Evolutionary conservation across 2,797 vertebrate species (phyloP).

Genomic region (Coranthus polyacanthus): DNA sequence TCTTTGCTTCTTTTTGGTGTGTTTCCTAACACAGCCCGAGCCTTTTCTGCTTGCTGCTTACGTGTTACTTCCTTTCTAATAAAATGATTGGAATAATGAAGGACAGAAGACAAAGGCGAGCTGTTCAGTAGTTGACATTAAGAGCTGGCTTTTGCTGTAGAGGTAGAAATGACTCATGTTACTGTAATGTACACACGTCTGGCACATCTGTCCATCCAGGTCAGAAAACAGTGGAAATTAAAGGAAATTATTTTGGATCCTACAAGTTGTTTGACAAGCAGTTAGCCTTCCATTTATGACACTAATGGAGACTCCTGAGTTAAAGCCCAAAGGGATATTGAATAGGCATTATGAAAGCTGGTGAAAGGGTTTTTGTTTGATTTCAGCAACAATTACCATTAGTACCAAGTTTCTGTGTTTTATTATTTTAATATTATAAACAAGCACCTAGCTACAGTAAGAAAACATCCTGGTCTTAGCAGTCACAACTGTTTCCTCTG

Average conservation of each 20-base stretch:
- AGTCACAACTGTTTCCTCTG: slow-evolving; percentile 54
- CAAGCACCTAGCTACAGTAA: slow-evolving; percentile 54
- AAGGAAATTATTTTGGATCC: slow-evolving; percentile 53
- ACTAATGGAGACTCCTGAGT: slow-evolving; percentile 21
- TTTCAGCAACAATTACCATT: slow-evolving; percentile 46
- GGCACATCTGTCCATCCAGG: slow-evolving; percentile 51
- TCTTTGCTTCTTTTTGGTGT: neutral
- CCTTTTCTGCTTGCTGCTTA: slow-evolving; percentile 6
- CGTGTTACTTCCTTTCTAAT: neutral
- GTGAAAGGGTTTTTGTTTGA: slow-evolving; percentile 30
- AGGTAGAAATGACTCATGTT: slow-evolving; percentile 57
- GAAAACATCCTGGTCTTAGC: slow-evolving; percentile 68
- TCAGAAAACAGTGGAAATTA: slow-evolving; percentile 64
- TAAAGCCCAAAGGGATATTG: neutral
- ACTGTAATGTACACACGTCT: slow-evolving; percentile 54
- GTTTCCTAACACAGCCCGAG: neutral
- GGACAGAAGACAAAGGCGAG: slow-evolving; percentile 9
- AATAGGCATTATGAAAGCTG: slow-evolving; percentile 12
- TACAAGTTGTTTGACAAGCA: slow-evolving; percentile 43
- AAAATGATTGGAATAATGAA: slow-evolving; percentile 8
- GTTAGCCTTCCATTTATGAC: slow-evolving; percentile 7
- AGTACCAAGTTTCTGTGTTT: slow-evolving; percentile 49
- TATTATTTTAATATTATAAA: slow-evolving; percentile 57
- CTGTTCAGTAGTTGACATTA: slow-evolving; percentile 20
- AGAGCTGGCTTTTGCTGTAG: slow-evolving; percentile 29